Evolutionary conservation across 2,797 vertebrate species (phyloP).

Genomic region (Smutsia temminckii): DNA sequence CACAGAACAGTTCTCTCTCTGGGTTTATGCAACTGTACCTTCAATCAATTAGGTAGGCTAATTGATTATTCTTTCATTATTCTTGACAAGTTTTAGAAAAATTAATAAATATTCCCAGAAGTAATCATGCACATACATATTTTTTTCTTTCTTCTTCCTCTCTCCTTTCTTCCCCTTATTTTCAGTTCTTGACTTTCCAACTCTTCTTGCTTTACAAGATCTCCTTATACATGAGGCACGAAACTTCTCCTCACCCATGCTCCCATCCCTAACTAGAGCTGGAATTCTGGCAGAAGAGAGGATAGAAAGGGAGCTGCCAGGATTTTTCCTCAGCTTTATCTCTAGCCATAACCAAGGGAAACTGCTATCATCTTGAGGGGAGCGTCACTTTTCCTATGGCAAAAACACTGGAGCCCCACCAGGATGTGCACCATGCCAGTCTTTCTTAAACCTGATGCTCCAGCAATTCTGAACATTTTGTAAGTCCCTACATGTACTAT

Average conservation of each 20-base stretch:
- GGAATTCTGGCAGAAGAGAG: not conserved
- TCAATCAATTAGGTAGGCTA: not conserved
- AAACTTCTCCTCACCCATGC: not conserved
- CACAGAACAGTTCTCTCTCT: not conserved
- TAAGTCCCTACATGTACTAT: not conserved
- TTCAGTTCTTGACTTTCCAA: not conserved
- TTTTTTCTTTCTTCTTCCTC: not conserved
- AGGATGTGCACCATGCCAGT: not conserved
- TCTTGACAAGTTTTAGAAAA: conserved; percentile 32
- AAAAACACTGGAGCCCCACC: not conserved
- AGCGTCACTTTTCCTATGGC: not conserved
- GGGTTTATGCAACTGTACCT: not conserved
- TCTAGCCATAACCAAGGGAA: not conserved
- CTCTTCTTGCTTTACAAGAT: not conserved
- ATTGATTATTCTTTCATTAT: not conserved
- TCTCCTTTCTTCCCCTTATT: not conserved
- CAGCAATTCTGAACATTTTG: not conserved
- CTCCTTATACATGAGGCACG: too few relatives aligned
- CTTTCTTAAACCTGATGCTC: not conserved
- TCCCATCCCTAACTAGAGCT: not conserved
- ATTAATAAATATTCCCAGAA: not conserved
- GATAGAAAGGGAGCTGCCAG: not conserved
- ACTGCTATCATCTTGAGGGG: not conserved
- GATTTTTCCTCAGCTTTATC: not conserved
- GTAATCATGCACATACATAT: not conserved